Percentiles rank a stretch among this genome's conserved stretches.
Conservation (phyloP, 2,113 vertebrate species). For the Ageneiosus marmoratus region DNA sequence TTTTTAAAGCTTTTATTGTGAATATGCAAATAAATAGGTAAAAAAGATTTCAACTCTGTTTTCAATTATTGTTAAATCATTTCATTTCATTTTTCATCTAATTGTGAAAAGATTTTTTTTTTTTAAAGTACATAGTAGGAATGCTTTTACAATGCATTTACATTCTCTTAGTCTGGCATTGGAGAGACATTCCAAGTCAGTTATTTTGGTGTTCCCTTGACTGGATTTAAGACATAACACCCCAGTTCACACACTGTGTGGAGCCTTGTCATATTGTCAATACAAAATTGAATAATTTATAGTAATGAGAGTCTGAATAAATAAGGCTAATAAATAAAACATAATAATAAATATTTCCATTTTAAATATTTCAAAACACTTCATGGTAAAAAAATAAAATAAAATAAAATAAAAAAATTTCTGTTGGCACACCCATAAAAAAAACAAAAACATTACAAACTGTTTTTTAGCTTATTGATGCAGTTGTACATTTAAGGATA, state of each 20-base stretch:
- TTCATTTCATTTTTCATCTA: neutral
- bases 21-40: slow-evolving; percentile 37
- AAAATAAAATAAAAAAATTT: neutral
- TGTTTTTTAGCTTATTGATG: neutral
- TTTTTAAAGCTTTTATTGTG: slow-evolving; percentile 32
- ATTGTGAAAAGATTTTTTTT: neutral
- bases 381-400: neutral
- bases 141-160: slow-evolving; percentile 62
- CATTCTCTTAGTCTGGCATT: slow-evolving; percentile 27
- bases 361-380: slow-evolving; percentile 13
- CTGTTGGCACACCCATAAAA: too few relatives aligned
- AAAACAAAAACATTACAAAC: neutral
- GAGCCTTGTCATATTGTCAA: slow-evolving; percentile 3
- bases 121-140: slow-evolving; percentile 3
- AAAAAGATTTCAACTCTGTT: neutral
- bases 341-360: slow-evolving; percentile 46
- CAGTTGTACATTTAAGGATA: neutral
- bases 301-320: slow-evolving; percentile 30
- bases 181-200: slow-evolving; percentile 29
- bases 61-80: neutral
- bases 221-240: slow-evolving; percentile 24
- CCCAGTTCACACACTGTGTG: slow-evolving; percentile 29
- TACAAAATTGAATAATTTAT: slow-evolving; percentile 12
- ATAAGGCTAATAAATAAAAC: slow-evolving; percentile 49
- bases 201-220: slow-evolving; percentile 34